Conservation (phyloP, 2,888 invertebrate genomes). For the Nemapogon koenigi region DNA sequence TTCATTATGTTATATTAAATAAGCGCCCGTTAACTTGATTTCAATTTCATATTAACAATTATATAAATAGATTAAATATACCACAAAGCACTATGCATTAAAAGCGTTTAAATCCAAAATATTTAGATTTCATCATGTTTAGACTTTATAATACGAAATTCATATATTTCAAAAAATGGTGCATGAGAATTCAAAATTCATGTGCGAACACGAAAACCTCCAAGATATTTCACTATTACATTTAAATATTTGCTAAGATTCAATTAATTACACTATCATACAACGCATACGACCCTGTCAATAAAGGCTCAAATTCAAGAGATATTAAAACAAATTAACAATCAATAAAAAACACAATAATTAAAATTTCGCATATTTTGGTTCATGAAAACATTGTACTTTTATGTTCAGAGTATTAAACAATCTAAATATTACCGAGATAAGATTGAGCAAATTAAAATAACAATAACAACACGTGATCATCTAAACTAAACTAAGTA, state of each 20-base stretch:
- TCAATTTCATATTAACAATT: too few relatives aligned
- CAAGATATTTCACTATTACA: constrained; percentile 46
- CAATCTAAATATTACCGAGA: constrained; percentile 42
- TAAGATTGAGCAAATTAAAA: constrained; percentile 63
- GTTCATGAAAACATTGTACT: too few relatives aligned
- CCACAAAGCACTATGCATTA: constrained; percentile 19
- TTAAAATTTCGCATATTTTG: too few relatives aligned
- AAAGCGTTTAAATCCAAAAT: constrained; percentile 21
- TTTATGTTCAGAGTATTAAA: too few relatives aligned
- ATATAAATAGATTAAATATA: constrained; percentile 20
- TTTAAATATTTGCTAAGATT: constrained; percentile 47
- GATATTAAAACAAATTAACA: constrained; percentile 16
- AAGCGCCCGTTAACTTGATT: too few relatives aligned
- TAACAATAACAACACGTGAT: constrained; percentile 44
- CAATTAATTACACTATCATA: constrained; percentile 40
- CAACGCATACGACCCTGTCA: constrained; percentile 57
- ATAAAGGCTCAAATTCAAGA: constrained; percentile 46
- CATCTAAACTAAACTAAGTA: constrained; percentile 5
- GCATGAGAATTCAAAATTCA: constrained; percentile 42
- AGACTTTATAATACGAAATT: constrained; percentile 6
- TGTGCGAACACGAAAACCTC: constrained; percentile 45
- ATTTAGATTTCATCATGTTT: constrained; percentile 4
- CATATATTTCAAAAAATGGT: constrained; percentile 26
- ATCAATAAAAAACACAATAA: not conserved
- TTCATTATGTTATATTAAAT: constrained; percentile 16